Conservation (phyloP, 1,140 invertebrate species). For the Sesamia nonagrioides region DNA sequence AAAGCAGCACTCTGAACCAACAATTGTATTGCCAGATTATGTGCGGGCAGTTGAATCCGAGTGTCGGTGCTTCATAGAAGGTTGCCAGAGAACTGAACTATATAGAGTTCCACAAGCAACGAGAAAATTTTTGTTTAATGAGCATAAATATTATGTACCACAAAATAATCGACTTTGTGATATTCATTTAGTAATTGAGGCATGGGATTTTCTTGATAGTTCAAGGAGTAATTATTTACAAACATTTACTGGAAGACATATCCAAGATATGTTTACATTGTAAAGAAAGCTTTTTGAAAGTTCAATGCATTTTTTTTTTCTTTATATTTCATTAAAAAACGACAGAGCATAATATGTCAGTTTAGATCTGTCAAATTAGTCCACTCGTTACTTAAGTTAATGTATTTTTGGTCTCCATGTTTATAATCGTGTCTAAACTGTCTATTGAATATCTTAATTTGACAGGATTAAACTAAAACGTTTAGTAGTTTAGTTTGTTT, state of each 20-base stretch:
- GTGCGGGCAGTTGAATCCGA: conserved; percentile 51
- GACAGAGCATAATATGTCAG: too few relatives aligned
- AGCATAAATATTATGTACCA: conserved; percentile 56
- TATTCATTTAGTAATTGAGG: conserved; percentile 46
- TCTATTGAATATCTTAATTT: too few relatives aligned
- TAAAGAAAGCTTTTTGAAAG: neutral
- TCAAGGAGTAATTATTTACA: conserved; percentile 52
- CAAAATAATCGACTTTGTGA: conserved; percentile 47
- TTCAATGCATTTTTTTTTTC: too few relatives aligned
- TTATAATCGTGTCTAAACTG: too few relatives aligned
- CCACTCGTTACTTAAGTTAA: too few relatives aligned
- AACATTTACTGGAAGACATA: conserved; percentile 47
- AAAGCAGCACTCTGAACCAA: neutral
- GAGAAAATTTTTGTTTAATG: conserved; percentile 40
- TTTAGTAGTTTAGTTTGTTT: too few relatives aligned
- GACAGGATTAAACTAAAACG: too few relatives aligned
- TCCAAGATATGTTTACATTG: conserved; percentile 1
- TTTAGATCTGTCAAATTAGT: too few relatives aligned
- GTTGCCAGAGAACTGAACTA: conserved; percentile 37
- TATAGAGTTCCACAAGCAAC: conserved; percentile 27
- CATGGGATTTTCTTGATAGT: conserved; percentile 37
- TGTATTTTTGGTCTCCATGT: too few relatives aligned
- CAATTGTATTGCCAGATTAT: conserved; percentile 52
- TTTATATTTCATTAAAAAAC: too few relatives aligned
- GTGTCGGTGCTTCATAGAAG: conserved; percentile 55